Conservation (phyloP, 2,888 invertebrate species). For the Tetranychus piercei region DNA sequence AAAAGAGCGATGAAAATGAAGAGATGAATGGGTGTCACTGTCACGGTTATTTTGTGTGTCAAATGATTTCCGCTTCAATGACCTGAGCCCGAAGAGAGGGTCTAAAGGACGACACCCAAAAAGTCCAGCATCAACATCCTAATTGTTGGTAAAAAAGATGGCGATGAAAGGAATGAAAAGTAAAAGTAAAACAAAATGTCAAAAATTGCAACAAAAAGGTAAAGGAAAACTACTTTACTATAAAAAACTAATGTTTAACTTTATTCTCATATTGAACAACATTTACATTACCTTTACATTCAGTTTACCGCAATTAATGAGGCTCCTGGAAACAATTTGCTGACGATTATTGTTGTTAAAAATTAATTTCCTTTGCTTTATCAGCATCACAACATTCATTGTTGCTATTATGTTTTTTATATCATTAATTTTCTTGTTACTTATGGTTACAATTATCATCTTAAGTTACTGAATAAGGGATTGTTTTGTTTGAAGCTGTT, state of each 20-base stretch:
- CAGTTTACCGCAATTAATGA: neutral
- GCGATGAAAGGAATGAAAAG: neutral
- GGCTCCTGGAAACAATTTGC: neutral
- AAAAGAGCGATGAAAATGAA: neutral
- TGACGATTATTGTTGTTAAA: neutral
- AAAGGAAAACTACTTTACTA: neutral
- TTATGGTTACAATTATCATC: neutral
- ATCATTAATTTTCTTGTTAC: neutral
- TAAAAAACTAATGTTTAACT: neutral
- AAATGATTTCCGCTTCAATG: conserved; percentile 1
- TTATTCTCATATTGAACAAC: neutral
- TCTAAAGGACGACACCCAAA: neutral
- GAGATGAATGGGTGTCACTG: neutral
- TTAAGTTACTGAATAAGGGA: neutral
- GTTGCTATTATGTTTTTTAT: neutral
- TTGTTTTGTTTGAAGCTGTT: too few species aligned
- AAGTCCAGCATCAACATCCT: neutral
- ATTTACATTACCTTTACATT: neutral
- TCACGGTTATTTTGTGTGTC: neutral
- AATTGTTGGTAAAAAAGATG: neutral
- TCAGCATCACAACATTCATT: neutral
- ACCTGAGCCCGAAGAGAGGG: neutral
- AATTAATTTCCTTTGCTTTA: neutral
- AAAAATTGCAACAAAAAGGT: neutral
- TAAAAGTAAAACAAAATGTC: neutral